These are phyloP conservation scores for Simalia tracyae DNA, from an alignment of 2,797 vertebrate genomes.

Conservation along the genomic window DNA sequence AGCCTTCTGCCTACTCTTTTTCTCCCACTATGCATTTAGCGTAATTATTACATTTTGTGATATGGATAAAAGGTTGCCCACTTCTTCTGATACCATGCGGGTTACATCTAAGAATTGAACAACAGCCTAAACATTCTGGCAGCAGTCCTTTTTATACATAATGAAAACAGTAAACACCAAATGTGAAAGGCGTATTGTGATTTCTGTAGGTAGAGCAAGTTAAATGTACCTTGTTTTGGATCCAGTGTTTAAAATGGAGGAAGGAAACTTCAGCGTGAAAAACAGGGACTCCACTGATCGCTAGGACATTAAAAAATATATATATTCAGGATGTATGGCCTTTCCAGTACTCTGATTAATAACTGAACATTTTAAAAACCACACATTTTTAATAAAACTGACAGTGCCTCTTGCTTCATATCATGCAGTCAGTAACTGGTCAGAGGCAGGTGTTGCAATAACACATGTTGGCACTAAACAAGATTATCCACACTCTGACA, in stretches of 20 bases:
- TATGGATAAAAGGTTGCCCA: neutral
- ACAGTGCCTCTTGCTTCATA: neutral
- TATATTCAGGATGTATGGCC: neutral
- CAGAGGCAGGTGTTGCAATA: neutral
- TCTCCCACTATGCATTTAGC: neutral
- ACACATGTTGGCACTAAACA: neutral
- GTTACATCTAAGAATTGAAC: slow-evolving; percentile 7
- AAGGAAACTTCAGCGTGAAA: neutral
- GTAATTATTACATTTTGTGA: neutral
- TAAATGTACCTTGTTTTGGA: neutral
- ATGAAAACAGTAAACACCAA: neutral
- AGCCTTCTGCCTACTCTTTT: neutral
- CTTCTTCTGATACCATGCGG: slow-evolving; percentile 8
- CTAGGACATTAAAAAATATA: neutral
- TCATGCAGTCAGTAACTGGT: neutral
- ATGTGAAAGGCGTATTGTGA: neutral
- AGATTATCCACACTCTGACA: neutral
- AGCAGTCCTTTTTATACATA: neutral
- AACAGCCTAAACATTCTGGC: neutral
- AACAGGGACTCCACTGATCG: neutral
- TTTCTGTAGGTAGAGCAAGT: neutral
- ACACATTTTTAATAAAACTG: neutral
- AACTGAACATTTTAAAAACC: neutral
- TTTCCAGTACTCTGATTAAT: neutral
- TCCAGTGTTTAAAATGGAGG: neutral